Conservation (phyloP, 2,888 invertebrate genomes). For the Ormyrus rosae region DNA sequence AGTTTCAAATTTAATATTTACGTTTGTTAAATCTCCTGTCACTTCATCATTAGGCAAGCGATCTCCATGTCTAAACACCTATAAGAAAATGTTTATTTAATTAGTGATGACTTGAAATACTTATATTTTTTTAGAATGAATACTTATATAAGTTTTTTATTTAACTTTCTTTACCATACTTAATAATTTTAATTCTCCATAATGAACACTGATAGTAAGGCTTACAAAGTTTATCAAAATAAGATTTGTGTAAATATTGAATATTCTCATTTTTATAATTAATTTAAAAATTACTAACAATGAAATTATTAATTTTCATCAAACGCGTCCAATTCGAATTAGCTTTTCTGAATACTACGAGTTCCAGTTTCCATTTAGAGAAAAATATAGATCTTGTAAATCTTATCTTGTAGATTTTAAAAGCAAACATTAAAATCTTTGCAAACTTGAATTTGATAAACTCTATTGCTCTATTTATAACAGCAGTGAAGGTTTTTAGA, state of each 20-base stretch:
- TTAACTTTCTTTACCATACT: slow-evolving; percentile 35
- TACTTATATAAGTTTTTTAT: not conserved
- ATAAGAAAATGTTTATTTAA: not conserved
- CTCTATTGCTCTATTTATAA: not conserved
- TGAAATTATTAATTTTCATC: no score
- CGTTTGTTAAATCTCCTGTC: slow-evolving; percentile 38
- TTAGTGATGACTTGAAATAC: not conserved
- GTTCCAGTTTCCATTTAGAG: no score
- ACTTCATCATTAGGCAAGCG: slow-evolving; percentile 6
- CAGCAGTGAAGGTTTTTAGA: no score
- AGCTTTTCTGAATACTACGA: no score
- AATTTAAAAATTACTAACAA: not conserved
- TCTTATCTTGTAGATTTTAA: no score
- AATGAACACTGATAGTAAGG: not conserved
- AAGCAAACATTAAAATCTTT: no score
- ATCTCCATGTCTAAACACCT: slow-evolving; percentile 54
- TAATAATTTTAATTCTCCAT: slow-evolving; percentile 29
- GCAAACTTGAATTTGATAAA: no score
- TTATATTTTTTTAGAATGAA: not conserved
- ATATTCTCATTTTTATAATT: not conserved
- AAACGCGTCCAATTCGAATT: no score
- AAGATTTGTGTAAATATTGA: not conserved
- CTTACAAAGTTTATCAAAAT: not conserved
- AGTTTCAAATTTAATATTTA: slow-evolving; percentile 16
- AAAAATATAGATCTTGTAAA: no score